These are phyloP conservation scores for Leucophenga maculata DNA, from an alignment of 2,888 invertebrate genomes.

Conservation along the genomic window DNA sequence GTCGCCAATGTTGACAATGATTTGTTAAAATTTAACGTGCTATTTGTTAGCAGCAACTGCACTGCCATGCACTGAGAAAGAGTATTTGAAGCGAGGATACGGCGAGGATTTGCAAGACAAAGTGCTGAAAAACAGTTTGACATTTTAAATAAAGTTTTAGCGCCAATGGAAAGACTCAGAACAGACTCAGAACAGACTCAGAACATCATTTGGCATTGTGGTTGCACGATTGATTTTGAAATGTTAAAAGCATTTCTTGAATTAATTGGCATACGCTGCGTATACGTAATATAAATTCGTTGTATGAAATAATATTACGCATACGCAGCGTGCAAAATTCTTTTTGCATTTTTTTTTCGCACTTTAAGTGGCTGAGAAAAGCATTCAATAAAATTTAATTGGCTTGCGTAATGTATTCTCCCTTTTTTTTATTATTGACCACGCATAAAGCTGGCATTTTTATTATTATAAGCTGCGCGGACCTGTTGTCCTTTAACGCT, in stretches of 20 bases:
- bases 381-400: background rate
- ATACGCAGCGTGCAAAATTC: background rate
- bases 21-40: conserved; percentile 64
- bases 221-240: too few relatives aligned
- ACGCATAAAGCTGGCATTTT: too few relatives aligned
- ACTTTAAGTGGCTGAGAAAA: background rate
- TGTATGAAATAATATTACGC: background rate
- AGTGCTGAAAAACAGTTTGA: conserved; percentile 61
- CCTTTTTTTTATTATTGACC: background rate
- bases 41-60: conserved; percentile 49
- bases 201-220: too few relatives aligned
- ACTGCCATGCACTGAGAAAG: background rate
- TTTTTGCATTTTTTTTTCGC: background rate
- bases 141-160: conserved; percentile 59
- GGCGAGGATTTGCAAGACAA: conserved; percentile 15
- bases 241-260: too few relatives aligned
- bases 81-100: background rate
- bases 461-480: too few relatives aligned
- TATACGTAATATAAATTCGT: background rate
- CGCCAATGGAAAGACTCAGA: background rate
- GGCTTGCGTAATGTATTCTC: background rate
- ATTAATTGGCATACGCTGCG: too few relatives aligned
- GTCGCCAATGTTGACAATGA: conserved; percentile 50
- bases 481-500: too few relatives aligned
- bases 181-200: too few relatives aligned